phyloP scores from a whole-genome alignment of 2,113 vertebrate species.

The Mesoclemmys tuberculata region DNA sequence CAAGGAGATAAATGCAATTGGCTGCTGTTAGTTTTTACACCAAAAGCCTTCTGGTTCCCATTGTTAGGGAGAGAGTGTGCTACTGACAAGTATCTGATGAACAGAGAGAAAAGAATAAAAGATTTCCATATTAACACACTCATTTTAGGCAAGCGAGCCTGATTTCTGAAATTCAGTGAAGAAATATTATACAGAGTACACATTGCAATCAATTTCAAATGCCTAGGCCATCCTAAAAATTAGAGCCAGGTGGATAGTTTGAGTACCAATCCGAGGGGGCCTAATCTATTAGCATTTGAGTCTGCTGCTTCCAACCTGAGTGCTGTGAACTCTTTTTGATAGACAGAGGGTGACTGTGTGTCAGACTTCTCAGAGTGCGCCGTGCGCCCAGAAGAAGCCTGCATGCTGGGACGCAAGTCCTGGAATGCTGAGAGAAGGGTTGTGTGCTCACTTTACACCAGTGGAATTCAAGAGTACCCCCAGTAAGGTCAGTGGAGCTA shows the following conservation, averaged over 20 bases:
- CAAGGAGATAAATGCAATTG: conserved; percentile 71
- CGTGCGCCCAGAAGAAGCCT: background rate
- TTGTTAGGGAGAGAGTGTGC: background rate
- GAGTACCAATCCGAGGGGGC: background rate
- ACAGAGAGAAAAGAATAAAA: background rate
- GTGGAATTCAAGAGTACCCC: background rate
- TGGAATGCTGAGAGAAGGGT: background rate
- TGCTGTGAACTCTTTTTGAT: background rate
- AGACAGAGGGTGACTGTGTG: background rate
- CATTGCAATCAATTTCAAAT: background rate
- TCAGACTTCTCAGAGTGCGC: background rate
- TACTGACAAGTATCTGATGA: background rate
- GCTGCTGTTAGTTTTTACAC: conserved; percentile 64
- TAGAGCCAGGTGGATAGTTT: background rate
- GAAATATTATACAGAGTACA: background rate
- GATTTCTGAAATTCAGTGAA: background rate
- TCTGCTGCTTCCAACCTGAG: background rate
- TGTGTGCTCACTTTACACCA: background rate
- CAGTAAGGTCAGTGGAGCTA: background rate
- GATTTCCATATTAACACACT: background rate
- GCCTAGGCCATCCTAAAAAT: background rate
- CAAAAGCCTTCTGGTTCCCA: conserved; percentile 43
- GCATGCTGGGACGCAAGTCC: background rate
- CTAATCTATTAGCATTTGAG: background rate
- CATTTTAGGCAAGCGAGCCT: rapidly evolving